Percentiles rank a stretch among this genome's conserved stretches.
phyloP scores from a whole-genome alignment of 2,888 invertebrate genomes.

The Sisyra nigra region DNA sequence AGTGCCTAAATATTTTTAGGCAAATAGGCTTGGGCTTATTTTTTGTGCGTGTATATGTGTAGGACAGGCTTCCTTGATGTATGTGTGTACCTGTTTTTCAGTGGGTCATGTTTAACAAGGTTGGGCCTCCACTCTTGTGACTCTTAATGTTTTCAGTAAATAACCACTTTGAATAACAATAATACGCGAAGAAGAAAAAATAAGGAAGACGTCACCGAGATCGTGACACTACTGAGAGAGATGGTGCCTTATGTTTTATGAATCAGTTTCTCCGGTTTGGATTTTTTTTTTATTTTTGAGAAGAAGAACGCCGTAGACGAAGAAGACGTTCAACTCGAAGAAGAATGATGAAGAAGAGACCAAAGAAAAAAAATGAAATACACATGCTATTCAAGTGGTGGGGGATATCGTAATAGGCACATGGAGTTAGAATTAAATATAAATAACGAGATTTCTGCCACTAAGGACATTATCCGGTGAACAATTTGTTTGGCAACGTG shows the following conservation, averaged over 20 bases:
- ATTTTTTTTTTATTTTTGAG: too few relatives aligned
- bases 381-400: not conserved
- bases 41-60: too few relatives aligned
- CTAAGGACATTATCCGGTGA: conserved; percentile 2
- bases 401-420: not conserved
- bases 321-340: too few relatives aligned
- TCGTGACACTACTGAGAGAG: not conserved
- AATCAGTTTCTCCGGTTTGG: conserved; percentile 2
- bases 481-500: not conserved
- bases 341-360: too few relatives aligned
- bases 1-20: too few relatives aligned
- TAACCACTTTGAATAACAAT: conserved; percentile 1
- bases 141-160: conserved; percentile 7
- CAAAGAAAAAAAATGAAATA: too few relatives aligned
- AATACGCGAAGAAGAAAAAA: not conserved
- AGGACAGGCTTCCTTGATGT: too few relatives aligned
- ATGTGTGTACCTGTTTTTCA: too few relatives aligned
- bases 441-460: conserved; percentile 2
- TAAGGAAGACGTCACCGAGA: not conserved
- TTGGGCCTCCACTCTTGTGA: conserved; percentile 4
- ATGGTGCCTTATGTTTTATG: conserved; percentile 1
- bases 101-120: conserved; percentile 7
- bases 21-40: too few relatives aligned
- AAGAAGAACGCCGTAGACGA: too few relatives aligned
- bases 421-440: not conserved